Evolutionary conservation across 2,113 vertebrate species (phyloP), one percentile per base, ranked within the genome.

Genomic region (Cheirogaleus medius): DNA sequence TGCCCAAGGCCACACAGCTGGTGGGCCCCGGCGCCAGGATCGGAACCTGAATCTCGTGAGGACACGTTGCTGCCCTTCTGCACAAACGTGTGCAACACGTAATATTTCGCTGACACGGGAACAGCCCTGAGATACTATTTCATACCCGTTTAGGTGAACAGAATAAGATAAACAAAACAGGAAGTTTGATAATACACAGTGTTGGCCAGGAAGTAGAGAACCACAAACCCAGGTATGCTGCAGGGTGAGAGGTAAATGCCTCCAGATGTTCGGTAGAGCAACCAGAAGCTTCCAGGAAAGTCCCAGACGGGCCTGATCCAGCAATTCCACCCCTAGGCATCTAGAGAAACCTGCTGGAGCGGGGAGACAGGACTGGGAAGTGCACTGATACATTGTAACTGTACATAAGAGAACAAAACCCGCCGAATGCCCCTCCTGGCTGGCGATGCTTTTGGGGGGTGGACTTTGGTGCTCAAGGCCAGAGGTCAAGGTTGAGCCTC

Each of bases 71-170:
- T 74, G 39, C 34, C 10, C 12, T 14, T 52, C 42, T 37, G 86
- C 21, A 12, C 37, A 27, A 18, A 44, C 0, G 14, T 21, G 76
- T 25, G 47, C 39, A 29, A 39, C 0, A 14, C 0, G 7, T 60
- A 23, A 49, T 25, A 81, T 68, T 74, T 60, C 21, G 34, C 56
- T 69, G 47, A 54, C n/a, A 25, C 12, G 11, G n/a, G n/a, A 78
- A 64, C 56, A 77, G 58, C 37, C 66, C 63, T 2, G 47, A 77
- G n/a, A 68, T n/a, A 11, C 47, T n/a, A 27, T 52, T 76, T 68
- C n/a, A 29, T n/a, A 14, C 10, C 52, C 18, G 44, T 37, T 89
- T 34, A 15, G 17, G 87, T 3, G 1, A 32, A 89, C 32, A 37
- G 56, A 85, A 49, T 47, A 87, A 73, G 29, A 10, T 25, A 96